Conservation (phyloP, 1,140 invertebrate species). For the Drosophila kepulauana region DNA sequence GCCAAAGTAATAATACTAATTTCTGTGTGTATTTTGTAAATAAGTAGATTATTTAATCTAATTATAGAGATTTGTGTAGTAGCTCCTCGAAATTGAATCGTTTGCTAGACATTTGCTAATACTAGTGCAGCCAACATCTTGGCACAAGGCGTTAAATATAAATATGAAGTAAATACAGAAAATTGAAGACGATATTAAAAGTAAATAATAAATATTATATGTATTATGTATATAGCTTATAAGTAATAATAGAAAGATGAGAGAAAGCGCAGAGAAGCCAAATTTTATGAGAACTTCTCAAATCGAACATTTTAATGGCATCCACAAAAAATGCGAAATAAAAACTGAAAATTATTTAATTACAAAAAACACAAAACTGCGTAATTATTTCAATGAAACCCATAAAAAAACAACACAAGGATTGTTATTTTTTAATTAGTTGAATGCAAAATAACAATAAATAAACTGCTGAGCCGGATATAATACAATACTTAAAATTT, state of each 20-base stretch:
- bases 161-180: slow-evolving; percentile 21
- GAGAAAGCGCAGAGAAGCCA: slow-evolving; percentile 44
- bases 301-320: slow-evolving; percentile 38
- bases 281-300: slow-evolving; percentile 65
- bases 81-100: slow-evolving; percentile 54
- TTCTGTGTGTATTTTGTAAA: slow-evolving; percentile 71
- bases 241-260: slow-evolving; percentile 43
- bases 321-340: slow-evolving; percentile 55
- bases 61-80: slow-evolving; percentile 63
- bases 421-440: slow-evolving; percentile 12
- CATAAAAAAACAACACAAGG: background rate
- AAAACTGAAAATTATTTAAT: slow-evolving; percentile 67
- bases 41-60: slow-evolving; percentile 56
- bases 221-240: slow-evolving; percentile 40
- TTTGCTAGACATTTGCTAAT: slow-evolving; percentile 47
- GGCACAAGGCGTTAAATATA: slow-evolving; percentile 51
- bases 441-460: background rate
- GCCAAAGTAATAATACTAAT: slow-evolving; percentile 51
- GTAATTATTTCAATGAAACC: background rate
- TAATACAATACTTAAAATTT: background rate
- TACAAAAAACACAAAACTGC: slow-evolving; percentile 50
- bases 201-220: slow-evolving; percentile 33
- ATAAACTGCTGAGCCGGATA: background rate
- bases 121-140: slow-evolving; percentile 59
- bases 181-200: slow-evolving; percentile 20